Conservation (phyloP, 1,140 invertebrate genomes). For the Drosophila albomicans region DNA sequence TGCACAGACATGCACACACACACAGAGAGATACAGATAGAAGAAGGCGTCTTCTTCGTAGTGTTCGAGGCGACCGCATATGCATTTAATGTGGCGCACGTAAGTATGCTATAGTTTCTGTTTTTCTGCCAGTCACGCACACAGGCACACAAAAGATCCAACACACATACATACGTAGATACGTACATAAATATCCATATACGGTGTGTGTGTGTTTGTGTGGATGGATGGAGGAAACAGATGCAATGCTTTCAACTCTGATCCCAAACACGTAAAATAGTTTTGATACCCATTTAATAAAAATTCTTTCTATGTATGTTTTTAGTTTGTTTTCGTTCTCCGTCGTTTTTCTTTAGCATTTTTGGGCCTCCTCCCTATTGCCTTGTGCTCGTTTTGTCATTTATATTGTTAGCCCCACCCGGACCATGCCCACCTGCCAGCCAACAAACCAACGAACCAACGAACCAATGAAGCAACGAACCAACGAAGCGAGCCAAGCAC, state of each 20-base stretch:
- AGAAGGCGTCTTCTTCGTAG: not conserved
- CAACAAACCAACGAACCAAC: not conserved
- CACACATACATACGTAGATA: not conserved
- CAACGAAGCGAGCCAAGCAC: no score
- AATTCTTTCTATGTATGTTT: conserved; percentile 71
- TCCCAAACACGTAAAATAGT: conserved; percentile 75
- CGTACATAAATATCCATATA: not conserved
- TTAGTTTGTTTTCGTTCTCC: not conserved
- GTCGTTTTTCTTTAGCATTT: conserved; percentile 17
- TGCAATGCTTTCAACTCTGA: conserved; percentile 37
- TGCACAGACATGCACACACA: not conserved
- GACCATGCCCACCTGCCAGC: conserved; percentile 22
- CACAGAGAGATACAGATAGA: not conserved
- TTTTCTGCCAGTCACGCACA: conserved; percentile 55
- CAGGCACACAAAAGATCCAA: conserved; percentile 18
- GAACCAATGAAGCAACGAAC: no score
- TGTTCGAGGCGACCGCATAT: conserved; percentile 60
- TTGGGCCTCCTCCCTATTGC: conserved; percentile 1
- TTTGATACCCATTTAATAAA: conserved; percentile 80
- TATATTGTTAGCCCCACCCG: conserved; percentile 53
- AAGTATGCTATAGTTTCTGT: conserved; percentile 60
- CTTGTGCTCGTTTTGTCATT: conserved; percentile 67
- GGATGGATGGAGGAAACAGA: not conserved
- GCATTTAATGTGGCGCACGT: conserved; percentile 72
- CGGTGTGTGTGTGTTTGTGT: not conserved